A percentile compares a stretch with the other conserved stretches of the same genome.
These are phyloP conservation scores for Lasius fuliginosus DNA, from an alignment of 2,888 invertebrate species.

Conservation along the genomic window DNA sequence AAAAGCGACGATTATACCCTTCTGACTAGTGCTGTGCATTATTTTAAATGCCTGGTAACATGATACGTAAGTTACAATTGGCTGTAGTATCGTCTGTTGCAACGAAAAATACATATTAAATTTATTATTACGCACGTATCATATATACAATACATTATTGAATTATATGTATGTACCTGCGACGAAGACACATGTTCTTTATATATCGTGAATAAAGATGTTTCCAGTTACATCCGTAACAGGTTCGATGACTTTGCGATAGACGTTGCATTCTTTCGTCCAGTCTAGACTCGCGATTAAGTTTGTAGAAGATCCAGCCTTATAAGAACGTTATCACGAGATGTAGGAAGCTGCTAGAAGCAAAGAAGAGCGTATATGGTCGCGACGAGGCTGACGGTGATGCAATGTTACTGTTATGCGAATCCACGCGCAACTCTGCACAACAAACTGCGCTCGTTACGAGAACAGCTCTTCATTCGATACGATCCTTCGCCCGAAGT, in stretches of 20 bases:
- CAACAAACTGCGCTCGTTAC: conserved; percentile 52
- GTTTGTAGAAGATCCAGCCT: conserved; percentile 75
- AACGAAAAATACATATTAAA: background rate
- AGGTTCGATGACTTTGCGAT: conserved; percentile 57
- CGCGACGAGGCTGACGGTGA: conserved; percentile 70
- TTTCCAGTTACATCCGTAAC: conserved; percentile 67
- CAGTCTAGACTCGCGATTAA: conserved; percentile 54
- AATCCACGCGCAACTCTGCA: conserved; percentile 64
- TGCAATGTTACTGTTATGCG: conserved; percentile 75
- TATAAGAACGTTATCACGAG: conserved; percentile 81
- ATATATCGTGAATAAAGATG: conserved; percentile 25
- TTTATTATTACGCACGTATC: background rate
- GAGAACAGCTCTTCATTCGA: conserved; percentile 57
- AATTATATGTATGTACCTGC: background rate
- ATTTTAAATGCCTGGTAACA: background rate
- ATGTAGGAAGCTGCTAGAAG: conserved; percentile 80
- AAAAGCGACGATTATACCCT: conserved; percentile 41
- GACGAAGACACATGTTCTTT: background rate
- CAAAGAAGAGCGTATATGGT: conserved; percentile 79
- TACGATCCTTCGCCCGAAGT: conserved; percentile 7
- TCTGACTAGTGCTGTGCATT: conserved; percentile 13
- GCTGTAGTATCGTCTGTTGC: background rate
- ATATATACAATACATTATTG: background rate
- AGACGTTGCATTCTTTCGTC: conserved; percentile 53
- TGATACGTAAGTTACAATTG: background rate